A percentile compares a stretch with the other conserved stretches of the same genome.
phyloP scores from a whole-genome alignment of 2,797 vertebrate species.

The Neomorphus geoffroyi region DNA sequence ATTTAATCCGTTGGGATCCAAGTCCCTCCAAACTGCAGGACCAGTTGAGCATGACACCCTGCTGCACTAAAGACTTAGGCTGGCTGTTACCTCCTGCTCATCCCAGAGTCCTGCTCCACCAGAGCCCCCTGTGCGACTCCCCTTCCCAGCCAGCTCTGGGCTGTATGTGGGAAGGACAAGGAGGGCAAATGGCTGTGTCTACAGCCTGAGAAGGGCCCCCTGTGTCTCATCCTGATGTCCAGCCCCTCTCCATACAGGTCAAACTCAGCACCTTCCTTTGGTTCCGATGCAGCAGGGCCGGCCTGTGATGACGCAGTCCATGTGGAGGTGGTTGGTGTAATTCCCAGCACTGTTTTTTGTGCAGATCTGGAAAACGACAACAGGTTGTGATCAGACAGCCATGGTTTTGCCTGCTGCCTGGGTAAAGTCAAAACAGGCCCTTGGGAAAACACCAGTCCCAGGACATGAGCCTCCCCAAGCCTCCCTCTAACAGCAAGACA shows the following conservation, averaged over 20 bases:
- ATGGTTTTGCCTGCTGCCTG: not conserved
- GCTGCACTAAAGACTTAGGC: not conserved
- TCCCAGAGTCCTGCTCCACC: not conserved
- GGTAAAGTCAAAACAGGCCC: not conserved
- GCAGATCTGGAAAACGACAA: constrained; percentile 82
- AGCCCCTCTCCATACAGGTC: not conserved
- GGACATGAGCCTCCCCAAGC: not conserved
- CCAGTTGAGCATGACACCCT: not conserved
- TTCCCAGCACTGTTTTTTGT: constrained; percentile 92
- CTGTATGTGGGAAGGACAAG: not conserved
- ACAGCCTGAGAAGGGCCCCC: not conserved
- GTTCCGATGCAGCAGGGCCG: constrained; percentile 95
- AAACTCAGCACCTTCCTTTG: constrained; percentile 86
- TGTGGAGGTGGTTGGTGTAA: constrained; percentile 93
- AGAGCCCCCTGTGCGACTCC: not conserved
- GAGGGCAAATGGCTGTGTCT: not conserved
- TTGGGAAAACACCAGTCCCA: not conserved
- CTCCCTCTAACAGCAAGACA: not conserved
- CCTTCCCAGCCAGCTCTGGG: not conserved
- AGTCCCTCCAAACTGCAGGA: not conserved
- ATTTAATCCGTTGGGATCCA: not conserved
- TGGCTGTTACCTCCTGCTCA: not conserved
- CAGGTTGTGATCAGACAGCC: not conserved
- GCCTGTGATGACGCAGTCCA: constrained; percentile 92
- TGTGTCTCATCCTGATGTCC: not conserved